Percentiles rank a stretch among this genome's conserved stretches.
Conservation (phyloP, 2,113 vertebrate species). For the Arothron firmamentum region DNA sequence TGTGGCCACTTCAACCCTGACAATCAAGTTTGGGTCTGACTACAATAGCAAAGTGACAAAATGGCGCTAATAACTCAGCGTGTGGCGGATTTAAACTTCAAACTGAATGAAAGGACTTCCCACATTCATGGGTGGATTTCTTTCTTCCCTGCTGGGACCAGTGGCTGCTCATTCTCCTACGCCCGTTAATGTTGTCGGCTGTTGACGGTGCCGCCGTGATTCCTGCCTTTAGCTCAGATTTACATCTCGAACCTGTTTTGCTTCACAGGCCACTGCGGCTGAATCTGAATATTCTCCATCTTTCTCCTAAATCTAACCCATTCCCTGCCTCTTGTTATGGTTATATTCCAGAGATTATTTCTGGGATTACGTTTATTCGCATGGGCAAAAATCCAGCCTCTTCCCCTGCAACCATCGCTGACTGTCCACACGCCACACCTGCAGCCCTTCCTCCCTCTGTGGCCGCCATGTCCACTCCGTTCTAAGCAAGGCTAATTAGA, state of each 20-base stretch:
- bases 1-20: slow-evolving; percentile 8
- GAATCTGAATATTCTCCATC: slow-evolving; percentile 25
- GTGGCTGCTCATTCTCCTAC: slow-evolving; percentile 35
- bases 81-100: slow-evolving; percentile 60
- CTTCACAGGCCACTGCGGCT: slow-evolving; percentile 8
- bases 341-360: slow-evolving; percentile 38
- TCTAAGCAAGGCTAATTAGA: slow-evolving; percentile 74
- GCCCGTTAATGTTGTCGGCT: slow-evolving; percentile 15
- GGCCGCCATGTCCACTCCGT: slow-evolving; percentile 60
- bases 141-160: slow-evolving; percentile 46
- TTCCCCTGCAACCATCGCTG: slow-evolving; percentile 10
- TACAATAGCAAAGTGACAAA: slow-evolving; percentile 61
- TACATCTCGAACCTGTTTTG: background rate
- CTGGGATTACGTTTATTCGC: slow-evolving; percentile 34
- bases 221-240: slow-evolving; percentile 7
- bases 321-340: slow-evolving; percentile 6
- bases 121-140: slow-evolving; percentile 38
- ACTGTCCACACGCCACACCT: slow-evolving; percentile 19
- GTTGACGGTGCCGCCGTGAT: slow-evolving; percentile 14
- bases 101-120: slow-evolving; percentile 53
- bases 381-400: slow-evolving; percentile 8
- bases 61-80: slow-evolving; percentile 26
- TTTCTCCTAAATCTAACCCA: slow-evolving; percentile 18
- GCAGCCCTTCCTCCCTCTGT: slow-evolving; percentile 47
- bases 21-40: slow-evolving; percentile 49